These are phyloP conservation scores for Pantelozetes paolii DNA, from an alignment of 2,888 invertebrate genomes.

Conservation along the genomic window DNA sequence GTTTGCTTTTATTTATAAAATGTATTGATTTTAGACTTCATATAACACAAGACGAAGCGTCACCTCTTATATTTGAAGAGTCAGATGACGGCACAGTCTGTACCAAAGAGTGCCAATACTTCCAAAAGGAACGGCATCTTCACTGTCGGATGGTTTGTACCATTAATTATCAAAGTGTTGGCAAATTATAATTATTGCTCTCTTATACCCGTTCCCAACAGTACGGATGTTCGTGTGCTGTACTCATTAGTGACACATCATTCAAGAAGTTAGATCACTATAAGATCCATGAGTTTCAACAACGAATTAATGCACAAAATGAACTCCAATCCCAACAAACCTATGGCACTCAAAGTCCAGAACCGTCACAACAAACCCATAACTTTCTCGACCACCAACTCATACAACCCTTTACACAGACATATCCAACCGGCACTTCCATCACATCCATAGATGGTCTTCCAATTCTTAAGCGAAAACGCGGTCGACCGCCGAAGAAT, in stretches of 20 bases:
- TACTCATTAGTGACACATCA: constrained; percentile 70
- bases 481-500: constrained; percentile 95
- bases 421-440: constrained; percentile 41
- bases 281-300: constrained; percentile 66
- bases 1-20: background rate
- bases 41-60: constrained; percentile 79
- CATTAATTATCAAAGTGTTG: background rate
- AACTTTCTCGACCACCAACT: constrained; percentile 24
- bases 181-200: constrained; percentile 20
- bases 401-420: constrained; percentile 38
- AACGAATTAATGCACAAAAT: constrained; percentile 17
- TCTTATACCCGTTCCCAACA: constrained; percentile 49
- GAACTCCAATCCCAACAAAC: constrained; percentile 1
- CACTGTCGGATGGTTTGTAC: constrained; percentile 78
- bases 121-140: constrained; percentile 71
- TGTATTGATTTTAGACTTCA: constrained; percentile 60
- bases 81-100: constrained; percentile 42
- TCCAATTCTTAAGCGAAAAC: constrained; percentile 77
- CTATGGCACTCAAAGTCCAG: constrained; percentile 15
- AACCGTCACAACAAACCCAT: constrained; percentile 45
- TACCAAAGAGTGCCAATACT: constrained; percentile 48
- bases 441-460: constrained; percentile 70
- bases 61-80: constrained; percentile 64
- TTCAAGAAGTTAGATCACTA: constrained; percentile 78
- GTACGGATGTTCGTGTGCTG: constrained; percentile 75